Conservation (phyloP, 2,113 vertebrate genomes). For the Podarcis cretensis region DNA sequence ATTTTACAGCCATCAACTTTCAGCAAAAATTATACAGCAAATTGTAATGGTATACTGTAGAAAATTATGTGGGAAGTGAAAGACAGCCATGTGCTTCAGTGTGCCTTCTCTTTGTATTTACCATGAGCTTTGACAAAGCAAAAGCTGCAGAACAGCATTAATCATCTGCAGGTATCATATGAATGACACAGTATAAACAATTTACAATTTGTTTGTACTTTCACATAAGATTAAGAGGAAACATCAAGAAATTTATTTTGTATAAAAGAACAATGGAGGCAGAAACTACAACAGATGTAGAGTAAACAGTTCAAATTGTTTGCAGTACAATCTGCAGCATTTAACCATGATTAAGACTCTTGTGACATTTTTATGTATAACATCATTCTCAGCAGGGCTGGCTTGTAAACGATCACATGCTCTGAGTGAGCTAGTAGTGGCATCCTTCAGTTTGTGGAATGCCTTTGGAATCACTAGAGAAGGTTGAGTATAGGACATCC, state of each 20-base stretch:
- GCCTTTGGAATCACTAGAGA: constrained; percentile 70
- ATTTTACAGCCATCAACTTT: constrained; percentile 49
- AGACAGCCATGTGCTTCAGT: constrained; percentile 80
- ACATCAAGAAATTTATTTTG: constrained; percentile 73
- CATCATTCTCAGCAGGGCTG: constrained; percentile 55
- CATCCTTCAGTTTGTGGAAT: constrained; percentile 56
- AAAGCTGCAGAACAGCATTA: constrained; percentile 64
- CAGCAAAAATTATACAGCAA: constrained; percentile 57
- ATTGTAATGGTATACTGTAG: constrained; percentile 53
- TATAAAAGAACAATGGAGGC: constrained; percentile 72
- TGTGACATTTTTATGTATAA: constrained; percentile 58
- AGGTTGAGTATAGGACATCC: constrained; percentile 47
- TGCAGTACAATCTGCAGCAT: constrained; percentile 68
- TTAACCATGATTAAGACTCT: constrained; percentile 75
- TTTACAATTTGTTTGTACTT: constrained; percentile 75
- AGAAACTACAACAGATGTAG: constrained; percentile 70
- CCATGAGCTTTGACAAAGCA: constrained; percentile 66
- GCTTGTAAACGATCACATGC: constrained; percentile 52
- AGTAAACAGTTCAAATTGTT: constrained; percentile 70
- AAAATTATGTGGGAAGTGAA: constrained; percentile 64
- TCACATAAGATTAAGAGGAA: constrained; percentile 66
- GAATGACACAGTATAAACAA: constrained; percentile 76
- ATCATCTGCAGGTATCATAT: constrained; percentile 59
- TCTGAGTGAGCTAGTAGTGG: constrained; percentile 63
- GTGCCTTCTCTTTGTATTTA: constrained; percentile 65